Evolutionary conservation across 2,888 invertebrate genomes (phyloP).

Genomic region (Orchesella flavescens): DNA sequence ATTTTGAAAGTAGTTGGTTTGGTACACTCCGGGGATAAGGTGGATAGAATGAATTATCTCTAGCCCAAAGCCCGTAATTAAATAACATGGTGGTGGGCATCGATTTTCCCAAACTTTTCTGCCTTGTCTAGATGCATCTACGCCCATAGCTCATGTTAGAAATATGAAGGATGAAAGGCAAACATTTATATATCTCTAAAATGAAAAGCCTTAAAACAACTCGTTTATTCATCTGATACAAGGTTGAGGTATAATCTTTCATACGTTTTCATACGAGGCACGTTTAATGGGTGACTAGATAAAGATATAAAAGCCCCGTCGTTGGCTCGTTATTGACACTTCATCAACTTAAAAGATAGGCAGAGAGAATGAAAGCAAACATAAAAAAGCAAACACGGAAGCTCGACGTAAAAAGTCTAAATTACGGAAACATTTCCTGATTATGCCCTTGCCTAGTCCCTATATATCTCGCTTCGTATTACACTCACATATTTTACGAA

Average conservation of each 20-base stretch:
- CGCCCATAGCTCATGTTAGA: background rate
- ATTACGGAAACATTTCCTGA: slow-evolving; percentile 28
- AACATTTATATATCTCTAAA: background rate
- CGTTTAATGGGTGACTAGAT: slow-evolving; percentile 28
- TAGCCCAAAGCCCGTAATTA: slow-evolving; percentile 32
- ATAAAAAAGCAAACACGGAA: slow-evolving; percentile 42
- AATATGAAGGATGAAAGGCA: slow-evolving; percentile 15
- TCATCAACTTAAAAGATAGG: slow-evolving; percentile 20
- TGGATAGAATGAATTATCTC: slow-evolving; percentile 43
- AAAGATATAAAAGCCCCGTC: slow-evolving; percentile 6
- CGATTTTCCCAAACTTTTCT: slow-evolving; percentile 6
- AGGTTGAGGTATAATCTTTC: background rate
- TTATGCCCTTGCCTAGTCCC: background rate
- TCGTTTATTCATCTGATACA: background rate
- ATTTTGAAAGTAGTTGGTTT: background rate
- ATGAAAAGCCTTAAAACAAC: background rate
- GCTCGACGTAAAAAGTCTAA: slow-evolving; percentile 15
- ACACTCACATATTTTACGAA: background rate
- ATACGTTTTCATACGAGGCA: background rate
- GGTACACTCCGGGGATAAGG: slow-evolving; percentile 11
- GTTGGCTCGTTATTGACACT: slow-evolving; percentile 35
- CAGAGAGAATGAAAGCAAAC: background rate
- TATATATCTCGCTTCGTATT: background rate
- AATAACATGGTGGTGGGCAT: slow-evolving; percentile 37
- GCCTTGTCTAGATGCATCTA: background rate